Evolutionary conservation across 1,140 invertebrate species (phyloP).

Genomic region (Eurytemora carolleeae): DNA sequence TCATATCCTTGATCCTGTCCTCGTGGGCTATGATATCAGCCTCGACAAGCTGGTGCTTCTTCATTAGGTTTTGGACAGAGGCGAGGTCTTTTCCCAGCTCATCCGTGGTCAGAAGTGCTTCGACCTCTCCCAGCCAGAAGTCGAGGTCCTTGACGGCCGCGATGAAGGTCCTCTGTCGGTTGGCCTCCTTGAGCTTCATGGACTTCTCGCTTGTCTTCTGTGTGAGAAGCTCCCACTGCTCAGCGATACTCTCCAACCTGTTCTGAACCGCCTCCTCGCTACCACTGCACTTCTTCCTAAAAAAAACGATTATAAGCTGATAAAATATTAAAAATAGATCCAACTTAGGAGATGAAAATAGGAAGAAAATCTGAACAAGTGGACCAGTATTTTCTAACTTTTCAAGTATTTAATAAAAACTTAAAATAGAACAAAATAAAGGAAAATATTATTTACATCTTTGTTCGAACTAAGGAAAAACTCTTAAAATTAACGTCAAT

Average conservation of each 20-base stretch:
- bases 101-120: slow-evolving; percentile 84
- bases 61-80: slow-evolving; percentile 96
- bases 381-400: too few species aligned
- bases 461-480: too few species aligned
- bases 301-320: too few species aligned
- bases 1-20: slow-evolving; percentile 72
- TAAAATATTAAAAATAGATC: too few species aligned
- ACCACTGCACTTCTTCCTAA: slow-evolving; percentile 69
- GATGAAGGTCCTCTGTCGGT: slow-evolving; percentile 95
- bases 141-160: slow-evolving; percentile 98
- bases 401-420: too few species aligned
- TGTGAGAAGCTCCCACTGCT: slow-evolving; percentile 95
- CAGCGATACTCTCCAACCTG: slow-evolving; percentile 67
- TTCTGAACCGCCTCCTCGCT: slow-evolving; percentile 76
- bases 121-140: slow-evolving; percentile 98
- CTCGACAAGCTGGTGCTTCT: slow-evolving; percentile 95
- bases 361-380: too few species aligned
- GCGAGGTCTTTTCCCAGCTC: slow-evolving; percentile 95
- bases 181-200: slow-evolving; percentile 92
- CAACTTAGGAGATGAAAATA: too few species aligned
- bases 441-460: too few species aligned
- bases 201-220: slow-evolving; percentile 96
- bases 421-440: too few species aligned
- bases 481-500: too few species aligned
- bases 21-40: slow-evolving; percentile 44